Evolutionary conservation across 2,888 invertebrate genomes (phyloP), one percentile per base, ranked within the genome.

Genomic region (Chloromyia formosa): DNA sequence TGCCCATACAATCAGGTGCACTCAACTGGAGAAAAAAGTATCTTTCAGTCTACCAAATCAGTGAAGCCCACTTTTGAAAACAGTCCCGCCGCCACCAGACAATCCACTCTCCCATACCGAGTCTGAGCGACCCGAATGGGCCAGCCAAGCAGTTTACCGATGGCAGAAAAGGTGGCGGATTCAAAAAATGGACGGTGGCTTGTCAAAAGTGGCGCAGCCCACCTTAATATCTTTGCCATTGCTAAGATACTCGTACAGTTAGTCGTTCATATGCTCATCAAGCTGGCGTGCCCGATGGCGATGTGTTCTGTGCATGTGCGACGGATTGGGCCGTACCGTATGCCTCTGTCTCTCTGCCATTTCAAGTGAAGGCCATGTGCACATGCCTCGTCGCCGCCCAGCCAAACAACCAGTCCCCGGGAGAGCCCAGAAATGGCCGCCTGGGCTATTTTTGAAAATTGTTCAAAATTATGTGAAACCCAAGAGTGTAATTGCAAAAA

Each of bases 1-100:
- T 35, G 27, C 27, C 2, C 27, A 35, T 35, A 35, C 27, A 7
- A 27, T 69, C 68, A 71, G 56, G 69, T 69, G 69, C 69, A 69
- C n/a, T 69, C 69, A 69, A 71, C 42, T 71, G 56, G 35, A 71
- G 71, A 20, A 56, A 40, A 56, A 58, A 53, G 56, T 20, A 35
- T 71, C 27, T 35, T 35, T 35, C 27, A 7, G 7, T 35, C 40
- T 56, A 58, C 71, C 27, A 58, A 27, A 66, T 49, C 66, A 66
- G 49, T 27, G 45, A 22, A 20, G 45, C n/a, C 49, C 45, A 14
- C 66, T 66, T n/a, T 66, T 42, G 40, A 35, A 7, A 35, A n/a
- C 66, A 12, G 66, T 22, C 66, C 49, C 49, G 49, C 71, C 71
- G 56, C 56, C 58, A 35, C 27, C 27, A 35, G 27, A 35, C 7